A percentile compares a stretch with the other conserved stretches of the same genome.
Evolutionary conservation across 2,797 vertebrate genomes (phyloP).

Genomic region (Girardinus metallicus): DNA sequence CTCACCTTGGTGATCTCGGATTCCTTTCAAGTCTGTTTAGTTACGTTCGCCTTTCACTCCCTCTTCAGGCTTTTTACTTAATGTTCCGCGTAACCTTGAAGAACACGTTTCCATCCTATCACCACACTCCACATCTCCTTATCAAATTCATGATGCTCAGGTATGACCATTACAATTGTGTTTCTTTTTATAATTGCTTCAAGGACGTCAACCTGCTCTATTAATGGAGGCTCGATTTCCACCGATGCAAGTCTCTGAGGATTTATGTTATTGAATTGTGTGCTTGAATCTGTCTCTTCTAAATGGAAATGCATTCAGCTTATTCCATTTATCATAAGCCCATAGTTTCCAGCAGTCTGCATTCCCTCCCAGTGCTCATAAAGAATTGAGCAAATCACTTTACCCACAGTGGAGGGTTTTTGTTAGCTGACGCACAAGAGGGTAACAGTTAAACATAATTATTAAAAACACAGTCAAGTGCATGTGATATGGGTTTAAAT

Average conservation of each 20-base stretch:
- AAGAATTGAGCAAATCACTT: constrained; percentile 66
- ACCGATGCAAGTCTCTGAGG: constrained; percentile 42
- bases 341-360: constrained; percentile 38
- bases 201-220: constrained; percentile 47
- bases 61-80: constrained; percentile 16
- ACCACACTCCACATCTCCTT: constrained; percentile 58
- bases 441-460: constrained; percentile 51
- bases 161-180: constrained; percentile 47
- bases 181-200: constrained; percentile 56
- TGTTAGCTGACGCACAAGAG: constrained; percentile 28
- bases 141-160: constrained; percentile 37
- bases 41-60: constrained; percentile 29
- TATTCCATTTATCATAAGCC: constrained; percentile 62
- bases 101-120: constrained; percentile 49
- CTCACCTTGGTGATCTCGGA: constrained; percentile 53
- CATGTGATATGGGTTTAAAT: neutral
- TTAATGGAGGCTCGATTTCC: constrained; percentile 50
- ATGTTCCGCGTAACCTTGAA: constrained; percentile 55
- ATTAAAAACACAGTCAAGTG: constrained; percentile 52
- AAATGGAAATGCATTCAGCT: constrained; percentile 61
- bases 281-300: constrained; percentile 54
- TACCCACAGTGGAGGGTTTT: constrained; percentile 41
- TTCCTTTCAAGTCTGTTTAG: constrained; percentile 44
- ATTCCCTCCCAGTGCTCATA: constrained; percentile 46
- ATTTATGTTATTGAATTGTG: constrained; percentile 62